Evolutionary conservation across 2,113 vertebrate species (phyloP).

Genomic region (Daboia siamensis): DNA sequence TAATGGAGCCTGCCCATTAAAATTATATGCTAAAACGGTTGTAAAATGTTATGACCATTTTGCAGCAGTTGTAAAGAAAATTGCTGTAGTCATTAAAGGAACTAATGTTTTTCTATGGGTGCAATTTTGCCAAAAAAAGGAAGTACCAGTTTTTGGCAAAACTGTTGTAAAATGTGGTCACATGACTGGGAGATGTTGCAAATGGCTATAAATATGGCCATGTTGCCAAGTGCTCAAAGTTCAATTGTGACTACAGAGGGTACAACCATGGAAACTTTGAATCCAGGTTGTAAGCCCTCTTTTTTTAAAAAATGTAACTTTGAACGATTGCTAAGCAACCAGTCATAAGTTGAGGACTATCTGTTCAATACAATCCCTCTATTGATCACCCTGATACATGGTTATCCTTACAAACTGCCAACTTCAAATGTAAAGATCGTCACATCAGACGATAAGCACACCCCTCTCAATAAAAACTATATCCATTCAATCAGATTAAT

Average conservation of each 20-base stretch:
- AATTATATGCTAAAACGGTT: background rate
- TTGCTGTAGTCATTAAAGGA: background rate
- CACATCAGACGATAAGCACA: background rate
- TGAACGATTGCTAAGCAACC: background rate
- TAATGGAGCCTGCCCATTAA: background rate
- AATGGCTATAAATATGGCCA: background rate
- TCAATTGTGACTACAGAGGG: background rate
- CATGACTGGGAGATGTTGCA: background rate
- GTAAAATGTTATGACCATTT: background rate
- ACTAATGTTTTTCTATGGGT: background rate
- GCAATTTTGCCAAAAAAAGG: background rate
- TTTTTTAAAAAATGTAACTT: background rate
- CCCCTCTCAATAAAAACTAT: background rate
- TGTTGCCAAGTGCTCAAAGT: background rate
- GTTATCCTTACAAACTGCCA: background rate
- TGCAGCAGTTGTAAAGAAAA: background rate
- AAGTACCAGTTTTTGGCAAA: background rate
- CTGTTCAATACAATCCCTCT: background rate
- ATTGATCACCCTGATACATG: background rate
- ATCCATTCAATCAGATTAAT: background rate
- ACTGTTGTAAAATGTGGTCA: background rate
- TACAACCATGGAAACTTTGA: background rate
- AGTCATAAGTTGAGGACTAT: background rate
- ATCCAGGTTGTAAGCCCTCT: background rate
- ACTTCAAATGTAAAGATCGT: background rate